Evolutionary conservation across 2,888 invertebrate genomes (phyloP), one percentile per base, ranked within the genome.

Genomic region (Caenorhabditis wallacei): DNA sequence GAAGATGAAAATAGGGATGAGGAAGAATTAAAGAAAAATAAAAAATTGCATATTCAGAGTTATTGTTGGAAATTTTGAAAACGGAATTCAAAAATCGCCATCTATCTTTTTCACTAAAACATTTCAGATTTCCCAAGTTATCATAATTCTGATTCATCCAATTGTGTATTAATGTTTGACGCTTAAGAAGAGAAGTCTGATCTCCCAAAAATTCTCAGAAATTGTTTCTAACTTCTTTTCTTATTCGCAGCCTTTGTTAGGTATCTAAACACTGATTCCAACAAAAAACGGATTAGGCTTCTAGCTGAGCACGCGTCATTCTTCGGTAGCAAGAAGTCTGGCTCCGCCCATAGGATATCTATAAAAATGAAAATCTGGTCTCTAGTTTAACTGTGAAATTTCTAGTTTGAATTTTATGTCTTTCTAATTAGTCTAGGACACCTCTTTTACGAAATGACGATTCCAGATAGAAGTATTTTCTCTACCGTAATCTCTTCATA

Each of bases 241-340:
- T 37, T 69, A 30, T 48, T 46, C 26, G 0, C 2, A 20, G 5
- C 35, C 53, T 57, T 70, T 57, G 70, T 71, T 24, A 35, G 30
- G 26, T 40, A n/a, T 69, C 69, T 22, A 11, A 57, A 30, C 35
- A 71, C 35, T 35, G 20, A 35, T 71, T 61, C 20, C 26, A 1
- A 2, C n/a, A 18, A 24, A 26, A 18, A 2, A 48, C 3, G 53
- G 71, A 71, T 71, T 71, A 71, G 5, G 53, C 18, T 71, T 13
- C n/a, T n/a, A 16, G n/a, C 48, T 16, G n/a, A 10, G 11, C 5
- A 0, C 22, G 43, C 48, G 70, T 59, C 70, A 69, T 54, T 22
- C 51, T 53, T 53, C 61, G 61, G 61, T 71, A 61, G 5, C 46
- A 48, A 48, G 30, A 16, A 4, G 10, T n/a, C 48, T 7, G 10